Base-by-base conservation (phyloP, 2,113 vertebrate genomes). In the Odobenus rosmarus region DNA sequence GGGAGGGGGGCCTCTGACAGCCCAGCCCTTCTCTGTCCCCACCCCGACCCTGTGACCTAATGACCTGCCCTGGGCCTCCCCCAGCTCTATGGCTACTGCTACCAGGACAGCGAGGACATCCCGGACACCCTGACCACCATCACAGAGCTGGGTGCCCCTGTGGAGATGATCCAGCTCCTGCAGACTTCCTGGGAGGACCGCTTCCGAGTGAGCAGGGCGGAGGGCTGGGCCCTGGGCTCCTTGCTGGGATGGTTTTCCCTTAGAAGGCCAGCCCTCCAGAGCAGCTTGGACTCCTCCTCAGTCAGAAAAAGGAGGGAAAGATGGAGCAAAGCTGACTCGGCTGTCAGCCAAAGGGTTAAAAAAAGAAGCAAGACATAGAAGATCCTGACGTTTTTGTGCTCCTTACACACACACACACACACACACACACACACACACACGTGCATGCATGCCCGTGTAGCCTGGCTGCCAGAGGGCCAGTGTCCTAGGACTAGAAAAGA, bases 151-250 rank as follows among this genome's bases (percentile, higher is more conserved):
- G 99, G 99, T 13, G 99, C 99, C 3, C 99, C 99, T 13, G 98
- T 99, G 92, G 99, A 99, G 98, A 99, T 99, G 99, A 99, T 99
- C 97, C 99, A 99, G 98, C 99, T 99, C 94, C 98, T 99, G 83
- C 99, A 99, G 98, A 99, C 99, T 7, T 99, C 99, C 88, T 99
- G 99, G 99, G 99, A 99, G 98, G 99, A 99, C 83, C 99, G 99
- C 84, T 99, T 99, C 98, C 98, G 99, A 94, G 99, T 99, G 98
- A 99, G 99, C 98, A 16, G 86, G 85, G 36, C 0, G 0, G 92
- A 69, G 61, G 82, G 89, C 31, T 1, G 16, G 81, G 95, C 49
- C 36, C 62, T 16, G 46, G 74, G 84, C 61, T 81, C 36, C 62
- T 87, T 9, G 79, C 53, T 28, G n/a, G 93, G 77, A 90, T 69